Evolutionary conservation across 2,113 vertebrate species (phyloP).

Genomic region (Gorsachius goisagi): DNA sequence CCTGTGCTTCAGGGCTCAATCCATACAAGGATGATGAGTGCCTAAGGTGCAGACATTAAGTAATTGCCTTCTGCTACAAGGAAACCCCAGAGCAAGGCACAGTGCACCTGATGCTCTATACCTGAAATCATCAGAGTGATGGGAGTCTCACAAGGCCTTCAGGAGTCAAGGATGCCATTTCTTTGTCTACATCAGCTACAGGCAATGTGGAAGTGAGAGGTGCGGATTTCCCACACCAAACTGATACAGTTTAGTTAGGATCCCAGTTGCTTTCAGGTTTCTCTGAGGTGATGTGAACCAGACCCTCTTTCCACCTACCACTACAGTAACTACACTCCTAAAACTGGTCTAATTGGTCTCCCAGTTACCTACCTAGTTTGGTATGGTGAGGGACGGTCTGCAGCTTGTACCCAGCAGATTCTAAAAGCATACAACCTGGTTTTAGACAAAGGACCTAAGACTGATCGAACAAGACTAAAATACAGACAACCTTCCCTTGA

Average conservation of each 20-base stretch:
- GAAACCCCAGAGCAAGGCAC: slow-evolving; percentile 40
- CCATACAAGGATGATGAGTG: background rate
- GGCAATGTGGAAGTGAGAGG: background rate
- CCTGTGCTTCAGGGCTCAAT: background rate
- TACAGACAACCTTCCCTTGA: background rate
- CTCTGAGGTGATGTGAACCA: background rate
- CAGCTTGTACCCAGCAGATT: background rate
- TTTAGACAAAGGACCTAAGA: background rate
- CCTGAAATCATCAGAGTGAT: background rate
- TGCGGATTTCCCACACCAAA: background rate
- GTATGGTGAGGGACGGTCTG: background rate
- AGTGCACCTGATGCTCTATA: slow-evolving; percentile 14
- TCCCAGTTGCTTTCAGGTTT: background rate
- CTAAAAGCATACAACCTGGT: background rate
- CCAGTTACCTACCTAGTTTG: background rate
- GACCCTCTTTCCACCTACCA: background rate
- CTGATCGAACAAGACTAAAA: background rate
- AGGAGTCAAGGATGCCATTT: background rate
- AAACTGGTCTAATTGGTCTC: background rate
- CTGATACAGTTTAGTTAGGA: background rate
- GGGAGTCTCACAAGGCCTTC: background rate
- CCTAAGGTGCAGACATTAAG: slow-evolving; percentile 44
- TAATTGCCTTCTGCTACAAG: slow-evolving; percentile 38
- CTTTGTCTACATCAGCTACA: background rate
- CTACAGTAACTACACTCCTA: background rate